Base-by-base conservation (phyloP, 1,140 invertebrate species). In the Stegodyphus mimosarum region DNA sequence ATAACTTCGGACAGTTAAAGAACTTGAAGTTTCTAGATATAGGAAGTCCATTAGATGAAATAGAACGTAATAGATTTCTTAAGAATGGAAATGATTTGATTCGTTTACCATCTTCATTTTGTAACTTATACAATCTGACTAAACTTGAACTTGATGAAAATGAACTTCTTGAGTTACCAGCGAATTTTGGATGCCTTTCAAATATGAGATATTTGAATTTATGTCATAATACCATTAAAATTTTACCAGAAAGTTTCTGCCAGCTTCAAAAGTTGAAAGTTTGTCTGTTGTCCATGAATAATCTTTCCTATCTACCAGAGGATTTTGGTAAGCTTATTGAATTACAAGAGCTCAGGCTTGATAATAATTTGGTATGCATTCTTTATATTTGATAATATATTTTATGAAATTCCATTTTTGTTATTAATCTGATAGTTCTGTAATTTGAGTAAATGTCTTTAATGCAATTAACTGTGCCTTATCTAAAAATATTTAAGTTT, bases 121-220 rank as follows among this genome's bases (percentile, higher is more conserved):
- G 55, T 18, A 11, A 75, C 49, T 60, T 97, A 89, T 94, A 96
- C 87, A 97, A 97, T 89, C 96, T 96, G 0, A 94, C 95, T 0
- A 96, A 97, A 90, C 91, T 97, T 80, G 96, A 97, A 89, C 89
- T 98, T 60, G 93, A 94, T 1, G 87, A 90, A 55, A 98, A 98
- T 89, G 92, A 92, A 79, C 90, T 98, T 48, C 94, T 95, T 87
- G 91, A 93, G 50, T 90, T 98, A 6, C 94, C 94, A 4, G 95
- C 95, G 75, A 92, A 95, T 87, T 93, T 95, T 6, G 95, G 97
- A 90, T 94, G 96, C 90, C 95, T 96, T 49, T 89, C 96, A 49
- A 92, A 94, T 18, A 92, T 95, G 53, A 89, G 96, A 76, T 93
- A 96, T 89, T 90, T 98, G 0, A 93, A 97, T 90, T 90, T 97